These are phyloP conservation scores for Etheostoma nigrum DNA, from an alignment of 2,797 vertebrate species.

Conservation along the genomic window DNA sequence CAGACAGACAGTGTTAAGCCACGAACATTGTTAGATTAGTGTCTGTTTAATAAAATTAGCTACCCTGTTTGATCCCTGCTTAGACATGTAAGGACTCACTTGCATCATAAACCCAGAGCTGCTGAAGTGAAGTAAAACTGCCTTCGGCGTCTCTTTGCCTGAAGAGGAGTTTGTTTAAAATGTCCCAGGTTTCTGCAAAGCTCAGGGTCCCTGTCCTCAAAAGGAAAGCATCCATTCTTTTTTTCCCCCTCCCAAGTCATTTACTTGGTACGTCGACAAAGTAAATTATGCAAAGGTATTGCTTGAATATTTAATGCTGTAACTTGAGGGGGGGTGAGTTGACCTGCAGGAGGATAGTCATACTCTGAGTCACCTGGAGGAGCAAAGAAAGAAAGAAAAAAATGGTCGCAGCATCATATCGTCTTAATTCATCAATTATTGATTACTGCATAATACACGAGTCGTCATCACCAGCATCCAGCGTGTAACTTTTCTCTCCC, in stretches of 20 bases:
- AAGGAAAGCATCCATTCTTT: constrained; percentile 26
- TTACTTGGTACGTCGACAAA: constrained; percentile 69
- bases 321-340: constrained; percentile 76
- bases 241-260: constrained; percentile 51
- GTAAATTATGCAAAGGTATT: constrained; percentile 84
- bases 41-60: constrained; percentile 44
- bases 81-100: constrained; percentile 21
- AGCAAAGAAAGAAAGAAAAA: constrained; percentile 1
- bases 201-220: constrained; percentile 32
- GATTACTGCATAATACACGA: constrained; percentile 44
- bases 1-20: constrained; percentile 30
- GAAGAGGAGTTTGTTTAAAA: constrained; percentile 51
- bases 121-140: constrained; percentile 18
- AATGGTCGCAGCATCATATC: constrained; percentile 39
- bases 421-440: constrained; percentile 63
- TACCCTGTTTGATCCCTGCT: constrained; percentile 34
- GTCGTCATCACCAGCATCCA: constrained; percentile 27
- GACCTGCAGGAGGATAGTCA: constrained; percentile 66
- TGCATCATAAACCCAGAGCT: constrained; percentile 30
- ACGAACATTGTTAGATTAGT: constrained; percentile 33
- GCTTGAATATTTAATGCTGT: constrained; percentile 84
- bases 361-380: constrained; percentile 58
- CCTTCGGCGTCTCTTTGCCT: constrained; percentile 31
- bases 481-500: constrained; percentile 20
- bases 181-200: constrained; percentile 34